These are phyloP conservation scores for Crepidodera aurea DNA, from an alignment of 2,888 invertebrate genomes.

Conservation along the genomic window DNA sequence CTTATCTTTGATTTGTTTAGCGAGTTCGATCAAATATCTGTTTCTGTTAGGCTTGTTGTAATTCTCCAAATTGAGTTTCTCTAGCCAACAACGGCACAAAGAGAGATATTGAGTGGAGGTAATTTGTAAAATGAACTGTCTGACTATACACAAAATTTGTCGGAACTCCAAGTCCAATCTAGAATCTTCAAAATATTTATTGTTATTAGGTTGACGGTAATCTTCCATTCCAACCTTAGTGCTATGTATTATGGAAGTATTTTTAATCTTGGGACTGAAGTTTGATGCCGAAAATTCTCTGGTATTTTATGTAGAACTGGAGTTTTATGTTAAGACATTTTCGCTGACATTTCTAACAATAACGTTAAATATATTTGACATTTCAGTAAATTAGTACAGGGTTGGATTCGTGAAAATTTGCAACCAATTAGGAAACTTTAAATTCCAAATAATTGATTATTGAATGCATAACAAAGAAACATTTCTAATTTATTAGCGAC, in stretches of 20 bases:
- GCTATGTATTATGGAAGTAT: background rate
- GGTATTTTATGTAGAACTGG: background rate
- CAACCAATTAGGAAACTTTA: too few species aligned
- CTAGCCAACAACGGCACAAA: slow-evolving; percentile 48
- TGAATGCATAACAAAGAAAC: too few species aligned
- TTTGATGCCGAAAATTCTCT: background rate
- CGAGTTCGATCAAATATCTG: slow-evolving; percentile 44
- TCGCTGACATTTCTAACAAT: background rate
- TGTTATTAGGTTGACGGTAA: background rate
- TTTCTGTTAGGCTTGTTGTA: slow-evolving; percentile 44
- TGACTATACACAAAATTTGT: slow-evolving; percentile 46
- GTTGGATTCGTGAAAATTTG: too few species aligned
- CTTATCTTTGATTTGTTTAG: slow-evolving; percentile 46
- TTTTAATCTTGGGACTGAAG: background rate
- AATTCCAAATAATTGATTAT: too few species aligned
- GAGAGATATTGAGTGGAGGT: slow-evolving; percentile 44
- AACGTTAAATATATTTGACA: too few species aligned
- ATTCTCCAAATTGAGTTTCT: slow-evolving; percentile 42
- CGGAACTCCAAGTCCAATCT: slow-evolving; percentile 46
- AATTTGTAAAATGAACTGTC: slow-evolving; percentile 46
- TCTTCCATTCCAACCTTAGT: slow-evolving; percentile 25
- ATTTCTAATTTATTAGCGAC: too few species aligned
- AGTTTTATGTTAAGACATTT: slow-evolving; percentile 1
- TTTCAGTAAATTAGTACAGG: too few species aligned
- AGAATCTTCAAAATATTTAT: slow-evolving; percentile 21